Base-by-base conservation (phyloP, 2,888 invertebrate genomes). In the Zygaena filipendulae region DNA sequence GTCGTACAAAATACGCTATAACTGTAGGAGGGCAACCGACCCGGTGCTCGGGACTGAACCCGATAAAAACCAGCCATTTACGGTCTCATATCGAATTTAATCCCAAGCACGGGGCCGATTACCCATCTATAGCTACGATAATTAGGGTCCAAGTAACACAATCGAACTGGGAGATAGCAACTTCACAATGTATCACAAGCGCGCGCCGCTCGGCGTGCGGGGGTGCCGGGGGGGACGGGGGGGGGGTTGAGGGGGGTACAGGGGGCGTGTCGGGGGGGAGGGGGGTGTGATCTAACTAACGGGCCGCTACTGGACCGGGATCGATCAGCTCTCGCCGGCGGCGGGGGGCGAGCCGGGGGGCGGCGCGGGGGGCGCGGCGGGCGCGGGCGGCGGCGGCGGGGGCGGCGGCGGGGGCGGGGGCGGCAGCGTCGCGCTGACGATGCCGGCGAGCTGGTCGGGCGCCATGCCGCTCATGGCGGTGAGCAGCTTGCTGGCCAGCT, bases 391-490 rank as follows among this genome's bases (percentile, higher is more conserved):
- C 32, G 25, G 27, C 16, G n/a, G 23, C 9, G 23, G 16, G 12
- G 13, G 14, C 23, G 11, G 13, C 27, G 27, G 25, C 25, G 32
- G 30, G 35, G 43, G 40, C 38, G 20, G 49, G 41, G 47, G 54
- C 49, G 16, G 51, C 49, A 42, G 48, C 21, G 20, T 11, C 25
- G 31, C 31, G 36, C 41, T 42, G 23, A 62, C 56, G 40, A 63
- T 48, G 49, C 52, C 52, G 30, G 64, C 64, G 44, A 61, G 46
- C 32, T 34, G 37, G 26, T 46, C 43, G 3, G 64, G 52, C 25
- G 66, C 48, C 68, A 71, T 67, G 41, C 45, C 49, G 38, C 58
- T 59, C 64, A 74, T 67, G 42, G 71, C 74, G 12, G 61, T 58
- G 14, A 71, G 61, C 41, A 75, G 55, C 47, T 69, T 62, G 54